Base-by-base conservation (phyloP, 2,888 invertebrate species). In the Cryptus viduatorius region DNA sequence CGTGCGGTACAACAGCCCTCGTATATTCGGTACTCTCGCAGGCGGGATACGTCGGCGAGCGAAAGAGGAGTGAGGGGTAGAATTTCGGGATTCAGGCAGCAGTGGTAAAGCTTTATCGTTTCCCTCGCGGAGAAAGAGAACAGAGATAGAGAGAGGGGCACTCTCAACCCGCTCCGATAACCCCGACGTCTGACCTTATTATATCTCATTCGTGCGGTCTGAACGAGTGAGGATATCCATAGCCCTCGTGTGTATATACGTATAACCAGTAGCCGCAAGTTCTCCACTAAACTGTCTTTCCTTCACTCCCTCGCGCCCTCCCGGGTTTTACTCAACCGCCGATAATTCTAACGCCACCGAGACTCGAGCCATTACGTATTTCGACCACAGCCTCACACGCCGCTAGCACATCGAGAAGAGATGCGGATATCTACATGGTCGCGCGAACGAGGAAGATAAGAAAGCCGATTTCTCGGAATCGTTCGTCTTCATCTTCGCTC, bases 181-280 rank as follows among this genome's bases (percentile, higher is more conserved):
- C 92, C 92, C 85, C 87, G 82, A 69, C 87, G 92, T 92, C 92
- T 92, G 92, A 92, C 92, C 92, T 91, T 91, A 92, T 92, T 92
- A 91, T 92, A 91, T 92, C 91, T 91, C 88, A 88, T 86, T 87
- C 86, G 82, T 67, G 76, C 76, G 75, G 79, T 59, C 37, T 67
- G 73, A 77, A 72, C 78, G 75, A 86, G 81, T 71, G 79, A 86
- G 82, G 56, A 79, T 73, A 69, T 78, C 59, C 59, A 82, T 72
- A 67, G 50, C 77, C 46, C 37, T 53, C 10, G 3, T 14, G 53
- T 48, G 46, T 79, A 46, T 75, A 79, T 42, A 61, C 79, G 24
- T 19, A 64, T 44, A 59, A 37, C 37, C 46, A n/a, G 65, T 1
- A 16, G 19, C 42, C 65, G 19, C 50, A 37, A 31, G 53, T 65